A percentile compares a stretch with the other conserved stretches of the same genome.
Conservation (phyloP, 2,888 invertebrate species). For the Nebria brevicollis region DNA sequence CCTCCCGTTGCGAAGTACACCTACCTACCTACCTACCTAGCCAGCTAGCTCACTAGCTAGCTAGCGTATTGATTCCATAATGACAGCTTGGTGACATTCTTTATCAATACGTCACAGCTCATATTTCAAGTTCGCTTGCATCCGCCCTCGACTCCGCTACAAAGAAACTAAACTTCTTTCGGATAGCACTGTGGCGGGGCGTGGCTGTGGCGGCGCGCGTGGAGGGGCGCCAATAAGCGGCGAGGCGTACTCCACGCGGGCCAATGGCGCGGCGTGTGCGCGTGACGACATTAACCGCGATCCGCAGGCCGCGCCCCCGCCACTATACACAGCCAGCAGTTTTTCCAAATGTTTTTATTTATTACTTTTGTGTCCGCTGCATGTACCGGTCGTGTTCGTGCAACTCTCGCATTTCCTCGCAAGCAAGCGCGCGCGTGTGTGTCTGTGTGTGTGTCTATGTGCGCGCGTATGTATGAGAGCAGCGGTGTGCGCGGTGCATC, state of each 20-base stretch:
- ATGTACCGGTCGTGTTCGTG: slow-evolving; percentile 68
- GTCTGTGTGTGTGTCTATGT: slow-evolving; percentile 47
- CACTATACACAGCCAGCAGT: slow-evolving; percentile 64
- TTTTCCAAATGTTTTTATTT: slow-evolving; percentile 73
- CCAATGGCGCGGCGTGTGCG: slow-evolving; percentile 69
- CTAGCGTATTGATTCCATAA: slow-evolving; percentile 65
- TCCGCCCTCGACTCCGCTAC: slow-evolving; percentile 64
- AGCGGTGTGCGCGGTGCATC: slow-evolving; percentile 38
- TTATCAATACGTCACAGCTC: slow-evolving; percentile 70
- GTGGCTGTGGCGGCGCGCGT: slow-evolving; percentile 54
- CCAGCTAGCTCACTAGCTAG: slow-evolving; percentile 23
- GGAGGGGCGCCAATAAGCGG: slow-evolving; percentile 59
- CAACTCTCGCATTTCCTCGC: slow-evolving; percentile 44
- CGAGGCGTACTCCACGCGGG: slow-evolving; percentile 54
- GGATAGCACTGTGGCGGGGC: slow-evolving; percentile 54
- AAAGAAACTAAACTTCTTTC: slow-evolving; percentile 70
- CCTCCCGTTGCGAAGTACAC: slow-evolving; percentile 13
- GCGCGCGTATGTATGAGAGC: slow-evolving; percentile 16
- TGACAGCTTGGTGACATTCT: slow-evolving; percentile 77
- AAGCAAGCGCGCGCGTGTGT: slow-evolving; percentile 63
- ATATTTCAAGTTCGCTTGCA: slow-evolving; percentile 65
- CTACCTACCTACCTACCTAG: not conserved
- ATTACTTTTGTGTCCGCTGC: slow-evolving; percentile 77
- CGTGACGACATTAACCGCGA: slow-evolving; percentile 58
- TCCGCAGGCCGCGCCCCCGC: slow-evolving; percentile 55